Percentiles rank a stretch among this genome's conserved stretches.
Evolutionary conservation across 2,888 invertebrate genomes (phyloP).

Genomic region (Netelia virgata): DNA sequence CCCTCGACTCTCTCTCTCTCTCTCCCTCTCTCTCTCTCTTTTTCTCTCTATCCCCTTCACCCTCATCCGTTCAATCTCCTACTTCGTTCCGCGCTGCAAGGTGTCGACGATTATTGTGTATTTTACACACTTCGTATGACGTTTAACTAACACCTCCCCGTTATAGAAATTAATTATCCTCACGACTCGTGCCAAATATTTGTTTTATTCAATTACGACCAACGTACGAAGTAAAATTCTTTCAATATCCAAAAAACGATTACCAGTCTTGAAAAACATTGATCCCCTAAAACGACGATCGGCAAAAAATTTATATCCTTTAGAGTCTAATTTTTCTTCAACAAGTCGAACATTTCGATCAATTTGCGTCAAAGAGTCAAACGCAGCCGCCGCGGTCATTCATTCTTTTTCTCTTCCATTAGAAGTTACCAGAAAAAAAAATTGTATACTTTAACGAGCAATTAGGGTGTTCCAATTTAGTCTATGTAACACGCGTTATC

Average conservation of each 20-base stretch:
- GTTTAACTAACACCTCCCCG: conserved; percentile 51
- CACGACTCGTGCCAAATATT: neutral
- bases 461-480: conserved; percentile 68
- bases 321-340: neutral
- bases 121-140: conserved; percentile 69
- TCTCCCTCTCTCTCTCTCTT: conserved; percentile 50
- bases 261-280: neutral
- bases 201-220: neutral
- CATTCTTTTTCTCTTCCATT: conserved; percentile 43
- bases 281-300: too few species aligned
- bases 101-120: conserved; percentile 76
- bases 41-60: conserved; percentile 56
- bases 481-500: conserved; percentile 68
- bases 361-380: conserved; percentile 35
- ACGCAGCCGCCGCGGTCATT: conserved; percentile 17
- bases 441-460: conserved; percentile 60
- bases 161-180: conserved; percentile 17
- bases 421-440: conserved; percentile 44
- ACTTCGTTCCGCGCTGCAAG: conserved; percentile 68
- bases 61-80: conserved; percentile 62
- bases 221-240: too few species aligned
- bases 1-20: conserved; percentile 45
- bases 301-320: too few species aligned
- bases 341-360: conserved; percentile 12
- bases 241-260: neutral